These are phyloP conservation scores for Anneissia japonica DNA, from an alignment of 35 echinoderm and acorn worm genomes.

Conservation along the genomic window DNA sequence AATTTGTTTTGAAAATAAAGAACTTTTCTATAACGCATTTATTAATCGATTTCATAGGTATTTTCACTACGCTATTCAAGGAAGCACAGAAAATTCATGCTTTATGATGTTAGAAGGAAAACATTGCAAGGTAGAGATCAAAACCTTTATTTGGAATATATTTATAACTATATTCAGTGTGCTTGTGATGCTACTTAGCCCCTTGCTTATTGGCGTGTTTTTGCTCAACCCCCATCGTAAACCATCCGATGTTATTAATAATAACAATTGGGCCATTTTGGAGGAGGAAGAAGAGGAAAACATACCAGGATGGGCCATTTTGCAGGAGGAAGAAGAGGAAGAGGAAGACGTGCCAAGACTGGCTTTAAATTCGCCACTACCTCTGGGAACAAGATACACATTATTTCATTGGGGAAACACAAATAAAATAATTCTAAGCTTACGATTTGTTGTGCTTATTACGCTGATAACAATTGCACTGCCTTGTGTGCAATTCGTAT, in stretches of 20 bases:
- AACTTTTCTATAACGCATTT: background rate
- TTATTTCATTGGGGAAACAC: background rate
- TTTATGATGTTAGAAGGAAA: background rate
- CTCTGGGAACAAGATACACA: background rate
- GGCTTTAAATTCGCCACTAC: background rate
- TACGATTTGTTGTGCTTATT: background rate
- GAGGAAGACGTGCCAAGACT: background rate
- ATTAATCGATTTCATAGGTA: background rate
- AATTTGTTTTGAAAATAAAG: background rate
- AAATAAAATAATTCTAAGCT: background rate
- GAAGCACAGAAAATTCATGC: background rate
- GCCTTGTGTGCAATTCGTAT: background rate
- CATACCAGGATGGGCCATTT: too few species aligned
- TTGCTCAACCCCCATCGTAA: background rate
- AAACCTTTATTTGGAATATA: background rate
- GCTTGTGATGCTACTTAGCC: background rate
- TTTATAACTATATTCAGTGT: background rate
- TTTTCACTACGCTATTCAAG: background rate
- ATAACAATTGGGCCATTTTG: background rate
- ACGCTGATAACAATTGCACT: background rate
- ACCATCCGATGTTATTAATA: background rate
- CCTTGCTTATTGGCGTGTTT: background rate
- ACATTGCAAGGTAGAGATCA: background rate
- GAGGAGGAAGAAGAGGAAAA: background rate
- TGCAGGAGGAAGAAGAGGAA: background rate